Base-by-base conservation (phyloP, 2,113 vertebrate species). In the Nasalis larvatus region DNA sequence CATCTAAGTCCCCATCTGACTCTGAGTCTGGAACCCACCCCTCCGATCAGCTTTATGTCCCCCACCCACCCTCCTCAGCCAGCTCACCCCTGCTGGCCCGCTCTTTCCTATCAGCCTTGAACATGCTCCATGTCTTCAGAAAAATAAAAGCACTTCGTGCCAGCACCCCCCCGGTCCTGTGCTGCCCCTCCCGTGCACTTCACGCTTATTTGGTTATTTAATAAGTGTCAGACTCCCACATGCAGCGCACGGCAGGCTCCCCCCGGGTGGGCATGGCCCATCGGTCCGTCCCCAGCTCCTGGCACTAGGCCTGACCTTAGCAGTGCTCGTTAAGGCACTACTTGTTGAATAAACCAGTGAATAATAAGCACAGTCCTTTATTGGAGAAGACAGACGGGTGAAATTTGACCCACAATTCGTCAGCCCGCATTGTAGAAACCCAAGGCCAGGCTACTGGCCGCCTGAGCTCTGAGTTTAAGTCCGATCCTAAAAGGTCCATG, bases 341-440 rank as follows among this genome's bases (percentile, higher is more conserved):
- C 91, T 68, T 13, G 18, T 20, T 68, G 42, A 77, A 16, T 25
- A 32, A 68, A 13, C 17, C 2, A 21, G 25, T 17, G n/a, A 63
- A 11, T 13, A 49, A 27, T 3, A 37, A 52, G 17, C 85, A 40
- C 52, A 23, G 60, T 21, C 21, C 14, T n/a, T 52, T 45, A 9
- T 0, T 11, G 17, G 52, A 23, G 35, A 54, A 18, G 35, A 11
- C 35, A 14, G n/a, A 35, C 23, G 6, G 27, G 60, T 35, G 45
- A 66, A 25, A 40, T 18, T 40, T 21, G 13, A 18, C 32, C 18
- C 45, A 8, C 0, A 42, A 8, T 54, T 45, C 47, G 8, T 17
- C 27, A 1, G 0, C 27, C 12, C 5, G 9, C 3, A 1, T 9
- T 11, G 21, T 13, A 4, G 13, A 17, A 23, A 9, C 7, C 37